Conservation (phyloP, 2,888 invertebrate species). For the Hemaris fuciformis region DNA sequence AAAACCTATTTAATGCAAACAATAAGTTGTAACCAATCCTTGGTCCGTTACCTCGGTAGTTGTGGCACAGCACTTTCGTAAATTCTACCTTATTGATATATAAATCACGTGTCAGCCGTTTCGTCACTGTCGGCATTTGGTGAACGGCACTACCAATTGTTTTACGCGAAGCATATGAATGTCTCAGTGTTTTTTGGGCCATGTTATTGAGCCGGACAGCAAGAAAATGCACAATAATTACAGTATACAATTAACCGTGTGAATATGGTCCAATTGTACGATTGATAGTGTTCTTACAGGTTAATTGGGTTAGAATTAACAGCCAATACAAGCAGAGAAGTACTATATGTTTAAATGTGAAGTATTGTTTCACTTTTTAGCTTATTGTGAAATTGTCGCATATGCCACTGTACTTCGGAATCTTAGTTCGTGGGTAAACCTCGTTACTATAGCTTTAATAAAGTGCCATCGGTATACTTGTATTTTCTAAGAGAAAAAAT, state of each 20-base stretch:
- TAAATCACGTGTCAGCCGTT: slow-evolving; percentile 62
- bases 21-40: slow-evolving; percentile 4
- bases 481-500: no score
- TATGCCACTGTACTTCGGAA: not conserved
- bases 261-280: not conserved
- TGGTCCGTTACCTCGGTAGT: slow-evolving; percentile 16
- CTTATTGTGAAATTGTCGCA: not conserved
- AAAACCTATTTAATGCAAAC: not conserved
- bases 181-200: slow-evolving; percentile 42
- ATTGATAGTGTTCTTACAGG: not conserved
- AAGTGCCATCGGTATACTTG: not conserved
- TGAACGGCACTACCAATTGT: slow-evolving; percentile 33
- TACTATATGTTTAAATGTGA: not conserved
- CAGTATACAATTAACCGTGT: slow-evolving; percentile 16
- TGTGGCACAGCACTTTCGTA: slow-evolving; percentile 57
- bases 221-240: slow-evolving; percentile 34
- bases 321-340: not conserved
- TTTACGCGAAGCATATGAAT: slow-evolving; percentile 42
- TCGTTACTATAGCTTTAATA: not conserved
- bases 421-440: not conserved
- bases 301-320: not conserved
- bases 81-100: slow-evolving; percentile 60
- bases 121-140: slow-evolving; percentile 43
- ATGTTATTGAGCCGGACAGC: slow-evolving; percentile 27
- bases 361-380: not conserved